Evolutionary conservation across 2,797 vertebrate species (phyloP).

Genomic region (Gymnoscopelus microlampas): DNA sequence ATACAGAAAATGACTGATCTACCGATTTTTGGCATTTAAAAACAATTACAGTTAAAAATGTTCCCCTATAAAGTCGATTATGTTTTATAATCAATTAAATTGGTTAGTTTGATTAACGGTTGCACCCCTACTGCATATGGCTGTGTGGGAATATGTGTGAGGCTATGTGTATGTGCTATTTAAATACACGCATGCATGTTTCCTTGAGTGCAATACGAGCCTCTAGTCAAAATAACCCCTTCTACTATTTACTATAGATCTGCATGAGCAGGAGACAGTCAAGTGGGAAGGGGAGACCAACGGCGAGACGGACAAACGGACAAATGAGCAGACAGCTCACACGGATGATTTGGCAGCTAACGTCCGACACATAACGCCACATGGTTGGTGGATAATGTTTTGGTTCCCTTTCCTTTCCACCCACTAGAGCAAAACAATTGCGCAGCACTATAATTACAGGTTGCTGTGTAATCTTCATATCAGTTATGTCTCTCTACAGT

Average conservation of each 20-base stretch:
- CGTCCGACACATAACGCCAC: constrained; percentile 5
- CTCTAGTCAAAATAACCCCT: neutral
- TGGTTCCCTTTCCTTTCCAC: neutral
- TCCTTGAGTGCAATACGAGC: neutral
- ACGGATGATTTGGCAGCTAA: constrained; percentile 6
- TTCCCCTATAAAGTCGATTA: no score
- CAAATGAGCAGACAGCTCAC: constrained; percentile 12
- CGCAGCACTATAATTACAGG: no score
- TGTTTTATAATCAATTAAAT: no score
- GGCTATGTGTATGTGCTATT: neutral
- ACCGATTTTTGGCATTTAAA: no score
- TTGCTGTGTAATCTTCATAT: neutral
- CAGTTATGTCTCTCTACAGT: neutral
- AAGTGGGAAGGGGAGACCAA: neutral
- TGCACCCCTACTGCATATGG: no score
- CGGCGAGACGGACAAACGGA: neutral
- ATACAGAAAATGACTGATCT: no score
- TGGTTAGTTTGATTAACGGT: no score
- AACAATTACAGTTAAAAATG: no score
- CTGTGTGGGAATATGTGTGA: neutral
- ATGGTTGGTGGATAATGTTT: constrained; percentile 33
- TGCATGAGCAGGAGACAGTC: constrained; percentile 20
- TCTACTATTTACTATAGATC: constrained; percentile 47
- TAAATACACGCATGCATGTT: no score
- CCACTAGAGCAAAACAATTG: no score